phyloP scores from a whole-genome alignment of 2,888 invertebrate genomes.

The Drosophila fulvimacula region DNA sequence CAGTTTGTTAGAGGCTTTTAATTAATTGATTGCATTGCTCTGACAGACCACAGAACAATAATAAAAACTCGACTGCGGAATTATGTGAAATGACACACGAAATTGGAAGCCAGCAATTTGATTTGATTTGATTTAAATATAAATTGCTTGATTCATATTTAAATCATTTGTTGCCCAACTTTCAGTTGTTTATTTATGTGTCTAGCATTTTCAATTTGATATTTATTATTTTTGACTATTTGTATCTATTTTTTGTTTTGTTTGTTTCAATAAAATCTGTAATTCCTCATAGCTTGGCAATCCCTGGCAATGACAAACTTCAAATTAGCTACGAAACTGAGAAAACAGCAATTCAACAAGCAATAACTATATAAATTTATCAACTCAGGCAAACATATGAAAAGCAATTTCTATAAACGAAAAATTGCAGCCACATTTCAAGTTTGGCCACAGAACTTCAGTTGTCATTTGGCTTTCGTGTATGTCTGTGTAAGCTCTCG shows the following conservation, averaged over 20 bases:
- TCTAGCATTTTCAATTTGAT: not conserved
- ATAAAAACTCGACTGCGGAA: not conserved
- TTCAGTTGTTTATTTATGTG: not conserved
- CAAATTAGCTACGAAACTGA: conserved; percentile 60
- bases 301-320: conserved; percentile 58
- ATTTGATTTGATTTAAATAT: conserved; percentile 31
- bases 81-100: conserved; percentile 14
- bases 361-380: conserved; percentile 47
- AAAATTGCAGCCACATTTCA: conserved; percentile 59
- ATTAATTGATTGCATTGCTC: conserved; percentile 63
- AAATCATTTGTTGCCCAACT: not conserved
- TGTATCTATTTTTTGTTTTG: not conserved
- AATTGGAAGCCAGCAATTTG: conserved; percentile 14
- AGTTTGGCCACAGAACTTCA: conserved; percentile 57
- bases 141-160: conserved; percentile 25
- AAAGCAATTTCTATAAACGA: conserved; percentile 63
- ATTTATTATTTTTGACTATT: conserved; percentile 19
- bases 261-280: conserved; percentile 20
- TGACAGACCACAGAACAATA: conserved; percentile 41
- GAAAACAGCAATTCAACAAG: conserved; percentile 37
- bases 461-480: conserved; percentile 41
- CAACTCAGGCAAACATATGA: conserved; percentile 27
- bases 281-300: conserved; percentile 23
- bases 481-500: not conserved
- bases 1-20: conserved; percentile 51